Conservation (phyloP, 2,888 invertebrate genomes). For the Osedax fenrisi region DNA sequence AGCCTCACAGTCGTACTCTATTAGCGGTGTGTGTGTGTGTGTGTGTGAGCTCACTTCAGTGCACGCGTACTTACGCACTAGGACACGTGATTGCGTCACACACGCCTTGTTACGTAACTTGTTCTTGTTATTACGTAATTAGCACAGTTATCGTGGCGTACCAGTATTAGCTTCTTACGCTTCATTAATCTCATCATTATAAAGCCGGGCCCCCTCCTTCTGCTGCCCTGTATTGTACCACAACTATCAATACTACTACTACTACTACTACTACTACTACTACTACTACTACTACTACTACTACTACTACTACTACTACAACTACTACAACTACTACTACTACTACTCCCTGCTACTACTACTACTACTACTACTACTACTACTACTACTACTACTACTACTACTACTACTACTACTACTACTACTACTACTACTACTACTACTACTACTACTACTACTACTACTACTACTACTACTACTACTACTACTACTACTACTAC, state of each 20-base stretch:
- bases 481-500: not conserved
- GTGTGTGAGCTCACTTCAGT: too few species aligned
- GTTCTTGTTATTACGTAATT: too few species aligned
- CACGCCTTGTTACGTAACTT: too few species aligned
- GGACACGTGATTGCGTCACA: too few species aligned
- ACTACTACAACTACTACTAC: not conserved
- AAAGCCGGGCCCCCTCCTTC: too few species aligned
- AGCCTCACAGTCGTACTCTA: too few species aligned
- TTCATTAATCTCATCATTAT: too few species aligned
- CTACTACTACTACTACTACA: not conserved
- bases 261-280: not conserved
- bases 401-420: not conserved
- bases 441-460: not conserved
- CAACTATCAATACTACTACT: not conserved
- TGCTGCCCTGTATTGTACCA: too few species aligned
- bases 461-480: not conserved
- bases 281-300: not conserved
- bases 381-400: not conserved
- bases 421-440: not conserved
- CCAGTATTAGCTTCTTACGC: too few species aligned
- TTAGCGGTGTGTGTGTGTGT: too few species aligned
- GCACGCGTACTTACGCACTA: too few species aligned
- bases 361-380: not conserved
- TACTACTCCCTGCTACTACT: not conserved
- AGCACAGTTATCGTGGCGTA: too few species aligned